These are phyloP conservation scores for Noctilio leporinus DNA, from an alignment of 2,113 vertebrate genomes.

Conservation along the genomic window DNA sequence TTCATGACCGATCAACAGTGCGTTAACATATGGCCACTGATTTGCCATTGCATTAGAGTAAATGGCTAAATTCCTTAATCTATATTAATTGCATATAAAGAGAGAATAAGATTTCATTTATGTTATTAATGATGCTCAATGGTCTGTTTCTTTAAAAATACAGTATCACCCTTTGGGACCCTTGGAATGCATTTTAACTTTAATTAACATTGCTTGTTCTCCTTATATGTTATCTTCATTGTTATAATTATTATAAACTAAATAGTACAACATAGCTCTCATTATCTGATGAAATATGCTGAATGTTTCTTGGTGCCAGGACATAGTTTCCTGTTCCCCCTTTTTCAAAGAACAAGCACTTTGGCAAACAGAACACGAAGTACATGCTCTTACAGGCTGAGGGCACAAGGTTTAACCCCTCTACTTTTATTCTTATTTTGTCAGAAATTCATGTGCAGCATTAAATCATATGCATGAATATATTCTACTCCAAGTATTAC, in stretches of 20 bases:
- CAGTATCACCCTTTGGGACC: background rate
- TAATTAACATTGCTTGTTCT: slow-evolving; percentile 1
- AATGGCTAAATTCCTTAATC: background rate
- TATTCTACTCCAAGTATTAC: background rate
- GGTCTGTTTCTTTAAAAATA: slow-evolving; percentile 14
- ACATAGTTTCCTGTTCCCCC: background rate
- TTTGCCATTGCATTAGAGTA: background rate
- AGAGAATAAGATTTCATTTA: background rate
- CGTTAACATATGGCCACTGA: background rate
- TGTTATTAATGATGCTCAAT: background rate
- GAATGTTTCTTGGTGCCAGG: background rate
- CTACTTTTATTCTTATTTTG: background rate
- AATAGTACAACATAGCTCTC: background rate
- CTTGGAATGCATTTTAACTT: slow-evolving; percentile 20
- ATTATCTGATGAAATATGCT: background rate
- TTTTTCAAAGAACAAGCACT: slow-evolving; percentile 23
- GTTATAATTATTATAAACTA: background rate
- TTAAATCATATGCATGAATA: background rate
- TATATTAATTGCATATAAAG: background rate
- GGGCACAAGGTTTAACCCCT: background rate
- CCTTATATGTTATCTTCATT: background rate
- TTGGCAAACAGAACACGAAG: background rate
- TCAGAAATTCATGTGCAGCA: slow-evolving; percentile 9
- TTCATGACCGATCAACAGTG: no score
- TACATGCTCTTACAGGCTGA: background rate